Conservation (phyloP, 1,140 invertebrate genomes). For the Apis laboriosa region DNA sequence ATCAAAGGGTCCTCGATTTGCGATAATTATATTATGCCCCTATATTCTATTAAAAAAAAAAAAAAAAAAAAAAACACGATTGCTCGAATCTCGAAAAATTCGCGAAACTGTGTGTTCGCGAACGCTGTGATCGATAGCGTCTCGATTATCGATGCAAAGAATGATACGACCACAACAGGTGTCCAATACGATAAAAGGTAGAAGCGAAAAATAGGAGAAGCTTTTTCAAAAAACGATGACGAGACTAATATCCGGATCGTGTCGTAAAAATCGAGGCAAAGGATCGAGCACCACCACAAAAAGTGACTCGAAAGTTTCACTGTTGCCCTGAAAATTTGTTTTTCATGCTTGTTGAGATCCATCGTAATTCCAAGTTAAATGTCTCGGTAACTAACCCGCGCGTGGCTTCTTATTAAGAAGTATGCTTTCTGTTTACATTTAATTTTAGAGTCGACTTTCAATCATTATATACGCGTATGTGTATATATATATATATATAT, state of each 20-base stretch:
- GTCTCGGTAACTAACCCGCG: slow-evolving; percentile 30
- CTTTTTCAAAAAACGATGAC: slow-evolving; percentile 34
- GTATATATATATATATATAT: slow-evolving; percentile 43
- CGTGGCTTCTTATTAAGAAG: slow-evolving; percentile 45
- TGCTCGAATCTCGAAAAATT: too few species aligned
- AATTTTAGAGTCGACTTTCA: slow-evolving; percentile 81
- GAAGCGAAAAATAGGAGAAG: slow-evolving; percentile 19
- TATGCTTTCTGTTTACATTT: slow-evolving; percentile 77
- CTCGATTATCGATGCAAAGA: not conserved
- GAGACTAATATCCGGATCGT: slow-evolving; percentile 41
- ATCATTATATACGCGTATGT: slow-evolving; percentile 69
- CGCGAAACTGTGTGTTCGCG: not conserved
- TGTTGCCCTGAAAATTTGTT: slow-evolving; percentile 37
- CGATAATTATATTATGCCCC: slow-evolving; percentile 36
- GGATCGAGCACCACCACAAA: slow-evolving; percentile 16
- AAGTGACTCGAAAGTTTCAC: slow-evolving; percentile 52
- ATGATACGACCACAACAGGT: slow-evolving; percentile 15
- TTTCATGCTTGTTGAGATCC: slow-evolving; percentile 48
- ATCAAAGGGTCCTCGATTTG: slow-evolving; percentile 1
- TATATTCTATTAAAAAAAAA: not conserved
- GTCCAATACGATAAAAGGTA: not conserved
- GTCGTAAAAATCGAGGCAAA: slow-evolving; percentile 43
- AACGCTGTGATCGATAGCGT: not conserved
- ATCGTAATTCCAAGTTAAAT: slow-evolving; percentile 47
- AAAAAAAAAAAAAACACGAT: too few species aligned